Conservation (phyloP, 2,113 vertebrate genomes). For the Anhinga rufa region DNA sequence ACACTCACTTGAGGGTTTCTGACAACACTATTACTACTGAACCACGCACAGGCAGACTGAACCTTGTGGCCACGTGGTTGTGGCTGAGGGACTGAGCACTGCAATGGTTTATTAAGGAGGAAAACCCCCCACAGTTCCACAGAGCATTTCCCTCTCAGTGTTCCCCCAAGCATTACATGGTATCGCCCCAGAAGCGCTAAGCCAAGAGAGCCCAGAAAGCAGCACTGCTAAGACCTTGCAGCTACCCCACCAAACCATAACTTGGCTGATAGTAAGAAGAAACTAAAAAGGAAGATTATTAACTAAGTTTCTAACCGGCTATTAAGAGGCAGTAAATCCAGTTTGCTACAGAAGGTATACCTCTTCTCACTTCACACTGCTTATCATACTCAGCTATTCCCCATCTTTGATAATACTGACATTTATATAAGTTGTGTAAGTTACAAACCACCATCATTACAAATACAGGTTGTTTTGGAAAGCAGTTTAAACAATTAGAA, state of each 20-base stretch:
- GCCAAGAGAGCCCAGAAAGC: not conserved
- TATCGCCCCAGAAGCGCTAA: not conserved
- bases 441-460: not conserved
- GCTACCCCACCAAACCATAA: not conserved
- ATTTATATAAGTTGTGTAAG: not conserved
- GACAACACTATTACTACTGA: not conserved
- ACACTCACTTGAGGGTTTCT: not conserved
- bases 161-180: not conserved
- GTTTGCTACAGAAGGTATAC: not conserved
- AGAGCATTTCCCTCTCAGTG: not conserved
- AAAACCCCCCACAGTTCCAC: fast-evolving
- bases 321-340: not conserved
- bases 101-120: not conserved
- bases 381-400: not conserved
- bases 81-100: not conserved
- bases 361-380: not conserved
- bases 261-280: not conserved
- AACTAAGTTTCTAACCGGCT: not conserved
- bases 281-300: not conserved
- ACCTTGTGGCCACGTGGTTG: fast-evolving
- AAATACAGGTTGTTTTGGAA: not conserved
- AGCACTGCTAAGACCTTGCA: not conserved
- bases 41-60: not conserved
- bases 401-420: not conserved
- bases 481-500: not conserved